phyloP scores from a whole-genome alignment of 2,113 vertebrate species.

The Opisthocomus hoazin region DNA sequence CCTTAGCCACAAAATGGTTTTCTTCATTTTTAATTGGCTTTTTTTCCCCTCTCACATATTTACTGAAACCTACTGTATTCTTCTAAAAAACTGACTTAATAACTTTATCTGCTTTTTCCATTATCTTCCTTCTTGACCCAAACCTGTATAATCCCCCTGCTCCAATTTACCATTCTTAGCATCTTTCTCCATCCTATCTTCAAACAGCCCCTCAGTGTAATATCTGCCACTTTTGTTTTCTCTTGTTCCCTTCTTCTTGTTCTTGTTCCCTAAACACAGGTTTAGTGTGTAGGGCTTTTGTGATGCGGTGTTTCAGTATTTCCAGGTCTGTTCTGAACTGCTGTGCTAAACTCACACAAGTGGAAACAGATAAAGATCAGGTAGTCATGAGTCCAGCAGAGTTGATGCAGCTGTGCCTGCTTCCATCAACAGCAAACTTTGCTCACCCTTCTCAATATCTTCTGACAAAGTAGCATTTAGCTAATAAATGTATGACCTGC shows the following conservation, averaged over 20 bases:
- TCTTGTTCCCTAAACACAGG: too few relatives aligned
- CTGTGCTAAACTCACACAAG: background rate
- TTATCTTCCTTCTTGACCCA: background rate
- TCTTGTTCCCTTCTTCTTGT: background rate
- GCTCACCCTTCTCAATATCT: background rate
- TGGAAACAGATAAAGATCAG: background rate
- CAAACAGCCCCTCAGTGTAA: background rate
- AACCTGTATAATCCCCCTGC: background rate
- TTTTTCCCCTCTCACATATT: accelerated
- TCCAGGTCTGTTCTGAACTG: background rate
- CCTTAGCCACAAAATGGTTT: background rate
- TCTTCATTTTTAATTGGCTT: background rate
- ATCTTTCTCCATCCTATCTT: background rate
- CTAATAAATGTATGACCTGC: background rate
- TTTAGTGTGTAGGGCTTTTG: accelerated
- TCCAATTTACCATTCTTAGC: background rate
- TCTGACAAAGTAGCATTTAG: background rate
- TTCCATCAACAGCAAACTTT: background rate
- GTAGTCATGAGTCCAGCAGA: background rate
- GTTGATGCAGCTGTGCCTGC: background rate
- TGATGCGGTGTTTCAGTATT: background rate
- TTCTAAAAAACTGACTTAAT: background rate
- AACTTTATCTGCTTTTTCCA: background rate
- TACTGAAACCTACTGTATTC: background rate
- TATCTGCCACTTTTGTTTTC: background rate